These are phyloP conservation scores for Melanogrammus aeglefinus DNA, from an alignment of 2,797 vertebrate genomes.

Conservation along the genomic window DNA sequence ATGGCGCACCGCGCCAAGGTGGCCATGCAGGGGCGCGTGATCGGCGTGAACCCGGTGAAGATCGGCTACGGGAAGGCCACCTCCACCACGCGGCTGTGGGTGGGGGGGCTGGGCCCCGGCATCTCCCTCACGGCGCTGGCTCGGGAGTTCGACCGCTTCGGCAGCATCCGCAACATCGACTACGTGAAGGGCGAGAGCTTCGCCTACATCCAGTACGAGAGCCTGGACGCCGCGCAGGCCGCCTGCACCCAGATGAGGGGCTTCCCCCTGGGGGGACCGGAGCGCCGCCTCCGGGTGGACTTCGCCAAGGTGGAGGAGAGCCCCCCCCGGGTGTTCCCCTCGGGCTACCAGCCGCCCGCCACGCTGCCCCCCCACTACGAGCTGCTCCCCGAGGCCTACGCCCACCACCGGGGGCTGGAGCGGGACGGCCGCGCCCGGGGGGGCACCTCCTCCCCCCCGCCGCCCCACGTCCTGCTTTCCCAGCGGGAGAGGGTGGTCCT, in stretches of 20 bases:
- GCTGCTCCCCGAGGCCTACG: conserved; percentile 81
- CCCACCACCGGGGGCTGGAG: conserved; percentile 85
- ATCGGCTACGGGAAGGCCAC: conserved; percentile 97
- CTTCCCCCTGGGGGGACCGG: conserved; percentile 87
- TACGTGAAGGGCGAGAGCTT: conserved; percentile 96
- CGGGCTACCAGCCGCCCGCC: conserved; percentile 81
- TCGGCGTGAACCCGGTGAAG: conserved; percentile 92
- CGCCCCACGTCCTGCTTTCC: conserved; percentile 79
- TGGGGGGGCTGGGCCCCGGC: conserved; percentile 88
- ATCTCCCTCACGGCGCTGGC: conserved; percentile 89
- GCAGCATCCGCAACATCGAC: conserved; percentile 94
- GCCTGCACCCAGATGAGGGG: conserved; percentile 96
- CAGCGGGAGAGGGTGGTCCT: conserved; percentile 80
- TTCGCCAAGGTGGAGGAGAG: conserved; percentile 95
- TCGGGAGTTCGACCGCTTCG: conserved; percentile 94
- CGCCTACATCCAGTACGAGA: conserved; percentile 97
- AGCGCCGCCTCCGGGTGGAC: conserved; percentile 89
- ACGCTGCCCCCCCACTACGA: conserved; percentile 80
- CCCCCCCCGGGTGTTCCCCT: conserved; percentile 79
- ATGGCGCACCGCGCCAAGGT: conserved; percentile 97
- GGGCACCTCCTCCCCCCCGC: conserved; percentile 67
- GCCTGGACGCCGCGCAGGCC: conserved; percentile 91
- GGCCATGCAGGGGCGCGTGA: conserved; percentile 91
- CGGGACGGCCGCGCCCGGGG: conserved; percentile 83
- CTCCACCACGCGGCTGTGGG: conserved; percentile 94